These are phyloP conservation scores for Sterrhoptilus dennistouni DNA, from an alignment of 2,113 vertebrate species.

Conservation along the genomic window DNA sequence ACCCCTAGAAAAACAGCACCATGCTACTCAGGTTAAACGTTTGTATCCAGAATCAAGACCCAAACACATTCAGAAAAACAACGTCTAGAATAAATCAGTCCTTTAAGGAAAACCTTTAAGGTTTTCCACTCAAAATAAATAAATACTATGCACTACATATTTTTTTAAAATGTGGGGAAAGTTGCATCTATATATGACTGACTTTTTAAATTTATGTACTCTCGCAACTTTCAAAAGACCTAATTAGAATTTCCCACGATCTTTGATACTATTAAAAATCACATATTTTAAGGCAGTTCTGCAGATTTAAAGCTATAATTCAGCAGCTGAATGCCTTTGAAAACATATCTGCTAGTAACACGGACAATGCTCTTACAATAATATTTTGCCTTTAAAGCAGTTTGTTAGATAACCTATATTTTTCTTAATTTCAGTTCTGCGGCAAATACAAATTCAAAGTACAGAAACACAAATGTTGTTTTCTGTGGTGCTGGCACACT, in stretches of 20 bases:
- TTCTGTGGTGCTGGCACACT: constrained; percentile 61
- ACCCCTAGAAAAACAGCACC: background rate
- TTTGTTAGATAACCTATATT: constrained; percentile 63
- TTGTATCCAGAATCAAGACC: background rate
- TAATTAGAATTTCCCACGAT: background rate
- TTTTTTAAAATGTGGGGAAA: background rate
- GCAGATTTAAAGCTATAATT: constrained; percentile 1
- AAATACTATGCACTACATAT: background rate
- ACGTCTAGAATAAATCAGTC: background rate
- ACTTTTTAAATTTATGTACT: background rate
- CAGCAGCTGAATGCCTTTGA: background rate
- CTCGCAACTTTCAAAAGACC: background rate
- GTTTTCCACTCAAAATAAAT: background rate
- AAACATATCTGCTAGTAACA: background rate
- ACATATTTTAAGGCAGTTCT: background rate
- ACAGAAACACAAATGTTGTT: constrained; percentile 61
- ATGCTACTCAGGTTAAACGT: background rate
- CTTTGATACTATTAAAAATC: background rate
- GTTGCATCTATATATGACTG: background rate
- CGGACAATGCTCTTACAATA: constrained; percentile 3
- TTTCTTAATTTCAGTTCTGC: constrained; percentile 41
- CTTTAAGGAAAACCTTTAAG: background rate
- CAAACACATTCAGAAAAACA: background rate
- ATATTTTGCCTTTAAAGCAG: constrained; percentile 59
- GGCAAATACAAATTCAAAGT: constrained; percentile 50